phyloP scores from a whole-genome alignment of 2,113 vertebrate species.

The Periophthalmus modestus region DNA sequence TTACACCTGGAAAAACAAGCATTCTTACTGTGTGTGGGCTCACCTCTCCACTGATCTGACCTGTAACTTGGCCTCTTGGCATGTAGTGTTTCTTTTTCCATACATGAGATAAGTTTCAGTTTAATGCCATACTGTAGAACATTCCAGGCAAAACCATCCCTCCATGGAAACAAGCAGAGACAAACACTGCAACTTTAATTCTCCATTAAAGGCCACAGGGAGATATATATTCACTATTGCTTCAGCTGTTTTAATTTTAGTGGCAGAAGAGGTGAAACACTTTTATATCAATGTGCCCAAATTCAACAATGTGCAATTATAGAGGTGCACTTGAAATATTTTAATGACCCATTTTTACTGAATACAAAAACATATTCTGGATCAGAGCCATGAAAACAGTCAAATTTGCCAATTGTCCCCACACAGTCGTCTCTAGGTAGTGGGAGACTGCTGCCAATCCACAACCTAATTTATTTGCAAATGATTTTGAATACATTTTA shows the following conservation, averaged over 20 bases:
- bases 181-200: too few relatives aligned
- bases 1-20: too few relatives aligned
- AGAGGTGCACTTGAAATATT: neutral
- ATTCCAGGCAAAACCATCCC: too few relatives aligned
- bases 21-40: too few relatives aligned
- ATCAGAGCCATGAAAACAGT: neutral
- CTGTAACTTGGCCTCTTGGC: too few relatives aligned
- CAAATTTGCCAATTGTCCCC: neutral
- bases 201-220: too few relatives aligned
- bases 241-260: neutral
- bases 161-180: too few relatives aligned
- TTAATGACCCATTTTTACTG: neutral
- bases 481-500: neutral
- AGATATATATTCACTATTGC: neutral
- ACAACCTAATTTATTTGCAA: neutral
- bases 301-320: neutral
- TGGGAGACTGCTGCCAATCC: neutral
- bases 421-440: neutral
- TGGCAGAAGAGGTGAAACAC: neutral
- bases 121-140: too few relatives aligned
- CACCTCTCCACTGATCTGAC: too few relatives aligned
- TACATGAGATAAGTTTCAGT: too few relatives aligned
- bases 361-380: neutral
- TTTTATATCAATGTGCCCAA: neutral
- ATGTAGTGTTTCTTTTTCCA: too few relatives aligned